phyloP scores from a whole-genome alignment of 2,113 vertebrate species.

The Semnornis frantzii region DNA sequence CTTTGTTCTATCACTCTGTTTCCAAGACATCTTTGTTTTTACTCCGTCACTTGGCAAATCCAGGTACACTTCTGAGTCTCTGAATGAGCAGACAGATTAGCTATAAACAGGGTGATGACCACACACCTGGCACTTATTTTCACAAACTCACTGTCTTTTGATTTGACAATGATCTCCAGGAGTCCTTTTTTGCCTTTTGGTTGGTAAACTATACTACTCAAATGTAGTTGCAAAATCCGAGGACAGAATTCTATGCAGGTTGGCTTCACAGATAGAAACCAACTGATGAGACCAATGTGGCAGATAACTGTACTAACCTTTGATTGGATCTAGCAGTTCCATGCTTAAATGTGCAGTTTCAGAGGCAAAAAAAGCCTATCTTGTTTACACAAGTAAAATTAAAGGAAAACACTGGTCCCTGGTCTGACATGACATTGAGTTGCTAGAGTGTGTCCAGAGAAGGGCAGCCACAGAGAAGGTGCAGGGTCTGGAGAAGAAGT shows the following conservation, averaged over 20 bases:
- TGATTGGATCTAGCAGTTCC: not conserved
- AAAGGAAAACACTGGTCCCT: not conserved
- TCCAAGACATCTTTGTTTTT: not conserved
- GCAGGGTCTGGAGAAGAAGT: too few species aligned
- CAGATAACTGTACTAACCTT: constrained; percentile 32
- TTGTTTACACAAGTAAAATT: not conserved
- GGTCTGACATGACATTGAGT: not conserved
- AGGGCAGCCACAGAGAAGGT: too few species aligned
- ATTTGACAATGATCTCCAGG: not conserved
- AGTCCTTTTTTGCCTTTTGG: not conserved
- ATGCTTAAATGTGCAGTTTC: not conserved
- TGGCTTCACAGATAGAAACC: constrained; percentile 30
- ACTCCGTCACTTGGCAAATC: not conserved
- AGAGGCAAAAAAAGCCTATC: not conserved
- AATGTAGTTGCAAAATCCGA: constrained; percentile 16
- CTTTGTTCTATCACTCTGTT: not conserved
- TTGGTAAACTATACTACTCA: not conserved
- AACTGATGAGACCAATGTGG: not conserved
- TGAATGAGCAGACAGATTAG: not conserved
- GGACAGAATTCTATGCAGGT: not conserved
- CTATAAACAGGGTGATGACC: not conserved
- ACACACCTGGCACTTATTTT: not conserved
- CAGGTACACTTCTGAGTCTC: not conserved
- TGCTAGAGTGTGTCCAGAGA: too few species aligned
- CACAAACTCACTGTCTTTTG: not conserved